phyloP scores from a whole-genome alignment of 2,113 vertebrate species.

The Oncorhynchus mykiss region DNA sequence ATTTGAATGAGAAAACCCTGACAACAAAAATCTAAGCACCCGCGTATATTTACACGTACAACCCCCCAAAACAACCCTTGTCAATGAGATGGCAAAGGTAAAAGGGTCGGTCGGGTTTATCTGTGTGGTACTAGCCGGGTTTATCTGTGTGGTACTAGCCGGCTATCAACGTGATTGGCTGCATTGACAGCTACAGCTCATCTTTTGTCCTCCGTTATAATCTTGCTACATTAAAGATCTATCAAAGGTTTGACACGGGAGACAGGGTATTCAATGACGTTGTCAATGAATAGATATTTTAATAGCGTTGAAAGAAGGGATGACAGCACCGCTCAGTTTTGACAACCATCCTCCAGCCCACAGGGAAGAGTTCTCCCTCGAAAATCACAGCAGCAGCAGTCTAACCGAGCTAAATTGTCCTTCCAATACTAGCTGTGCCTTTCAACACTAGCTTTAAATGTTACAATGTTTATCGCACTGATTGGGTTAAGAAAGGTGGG shows the following conservation, averaged over 20 bases:
- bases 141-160: constrained; percentile 66
- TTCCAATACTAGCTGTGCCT: constrained; percentile 4
- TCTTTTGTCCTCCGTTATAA: background rate
- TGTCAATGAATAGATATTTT: no score
- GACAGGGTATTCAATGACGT: no score
- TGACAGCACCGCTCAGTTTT: background rate
- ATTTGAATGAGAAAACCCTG: no score
- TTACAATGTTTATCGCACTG: no score
- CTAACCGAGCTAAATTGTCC: constrained; percentile 19
- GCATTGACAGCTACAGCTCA: background rate
- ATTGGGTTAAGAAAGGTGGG: no score
- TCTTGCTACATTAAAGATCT: no score
- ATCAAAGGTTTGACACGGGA: no score
- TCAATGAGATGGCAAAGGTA: constrained; percentile 86
- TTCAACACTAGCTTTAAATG: constrained; percentile 26
- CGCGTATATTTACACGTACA: background rate
- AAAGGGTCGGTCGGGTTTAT: constrained; percentile 85
- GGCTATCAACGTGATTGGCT: constrained; percentile 41
- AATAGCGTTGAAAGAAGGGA: background rate
- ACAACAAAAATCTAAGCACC: no score
- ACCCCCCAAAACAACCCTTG: constrained; percentile 41
- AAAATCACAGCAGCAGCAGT: constrained; percentile 28
- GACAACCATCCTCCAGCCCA: background rate
- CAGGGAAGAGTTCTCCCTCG: constrained; percentile 28
- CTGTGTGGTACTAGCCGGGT: constrained; percentile 60